Evolutionary conservation across 2,888 invertebrate genomes (phyloP), one percentile per base, ranked within the genome.

Genomic region (Trichogramma evanescens): DNA sequence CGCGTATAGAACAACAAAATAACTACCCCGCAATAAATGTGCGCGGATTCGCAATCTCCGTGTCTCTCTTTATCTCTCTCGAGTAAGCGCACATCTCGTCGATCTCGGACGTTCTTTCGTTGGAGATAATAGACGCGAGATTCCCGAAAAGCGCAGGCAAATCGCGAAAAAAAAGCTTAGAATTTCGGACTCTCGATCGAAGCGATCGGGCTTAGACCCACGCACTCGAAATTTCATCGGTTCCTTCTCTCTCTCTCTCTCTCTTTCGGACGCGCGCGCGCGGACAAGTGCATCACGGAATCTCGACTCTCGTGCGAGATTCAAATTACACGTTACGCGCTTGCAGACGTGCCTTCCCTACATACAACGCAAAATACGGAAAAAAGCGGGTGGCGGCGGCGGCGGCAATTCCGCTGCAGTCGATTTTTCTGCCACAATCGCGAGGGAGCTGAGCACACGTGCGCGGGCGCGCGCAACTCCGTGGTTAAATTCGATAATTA

Each of bases 401-500:
- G 67, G 63, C 69, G 69, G 63, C 26, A 26, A 26, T 26, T 26
- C 26, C 26, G 26, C 26, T 26, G 26, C 26, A 26, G 26, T 26
- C 26, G 26, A 26, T 26, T 26, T 26, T 26, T 26, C 26, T 26
- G 26, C 26, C 71, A 73, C 59, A 3, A 55, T 68, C 66, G 67
- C 65, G 66, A 67, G 70, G 66, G 66, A 66, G 61, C n/a, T n/a
- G n/a, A 64, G 67, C 66, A 63, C 65, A 65, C 67, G 41, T 6
- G 44, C 56, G 67, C 67, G 67, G 68, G 68, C 64, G 69, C 67
- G 74, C 68, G 70, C 69, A 70, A n/a, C 39, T n/a, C 26, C 43
- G 44, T 13, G 8, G 68, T 70, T 73, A 72, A 74, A 74, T 74
- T 74, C 71, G 74, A 74, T 74, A 74, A 74, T 74, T 74, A 72